These are phyloP conservation scores for Hypomecis atomaria DNA, from an alignment of 2,888 invertebrate species.

Conservation along the genomic window DNA sequence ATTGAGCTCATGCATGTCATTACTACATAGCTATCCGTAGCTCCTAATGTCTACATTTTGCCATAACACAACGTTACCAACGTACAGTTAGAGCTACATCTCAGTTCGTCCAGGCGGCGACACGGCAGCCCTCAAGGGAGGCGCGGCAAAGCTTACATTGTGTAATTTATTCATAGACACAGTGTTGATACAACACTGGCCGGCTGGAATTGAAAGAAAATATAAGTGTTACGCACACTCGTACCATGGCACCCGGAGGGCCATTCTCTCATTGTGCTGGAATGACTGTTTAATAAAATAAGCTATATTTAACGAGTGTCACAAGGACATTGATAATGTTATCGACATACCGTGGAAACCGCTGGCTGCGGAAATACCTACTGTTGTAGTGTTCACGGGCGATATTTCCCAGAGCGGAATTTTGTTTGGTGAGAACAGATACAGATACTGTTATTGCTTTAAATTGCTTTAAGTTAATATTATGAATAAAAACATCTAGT, in stretches of 20 bases:
- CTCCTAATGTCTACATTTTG: too few relatives aligned
- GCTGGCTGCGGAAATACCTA: conserved; percentile 8
- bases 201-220: conserved; percentile 26
- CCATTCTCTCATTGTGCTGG: conserved; percentile 20
- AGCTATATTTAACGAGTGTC: conserved; percentile 18
- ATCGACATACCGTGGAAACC: conserved; percentile 17
- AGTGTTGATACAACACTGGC: conserved; percentile 39
- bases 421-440: too few relatives aligned
- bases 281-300: conserved; percentile 21
- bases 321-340: conserved; percentile 30
- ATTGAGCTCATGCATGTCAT: too few relatives aligned
- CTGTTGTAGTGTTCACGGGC: neutral
- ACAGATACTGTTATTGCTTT: too few relatives aligned
- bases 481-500: too few relatives aligned
- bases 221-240: conserved; percentile 17
- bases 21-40: too few relatives aligned
- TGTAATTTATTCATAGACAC: conserved; percentile 39
- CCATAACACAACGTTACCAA: neutral
- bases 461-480: too few relatives aligned
- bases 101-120: neutral
- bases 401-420: neutral
- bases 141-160: conserved; percentile 33
- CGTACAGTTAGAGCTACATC: neutral
- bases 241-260: conserved; percentile 1
- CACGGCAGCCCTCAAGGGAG: conserved; percentile 15